Evolutionary conservation across 2,888 invertebrate species (phyloP), one percentile per base, ranked within the genome.

Genomic region (Hirtodrosophila cameraria): DNA sequence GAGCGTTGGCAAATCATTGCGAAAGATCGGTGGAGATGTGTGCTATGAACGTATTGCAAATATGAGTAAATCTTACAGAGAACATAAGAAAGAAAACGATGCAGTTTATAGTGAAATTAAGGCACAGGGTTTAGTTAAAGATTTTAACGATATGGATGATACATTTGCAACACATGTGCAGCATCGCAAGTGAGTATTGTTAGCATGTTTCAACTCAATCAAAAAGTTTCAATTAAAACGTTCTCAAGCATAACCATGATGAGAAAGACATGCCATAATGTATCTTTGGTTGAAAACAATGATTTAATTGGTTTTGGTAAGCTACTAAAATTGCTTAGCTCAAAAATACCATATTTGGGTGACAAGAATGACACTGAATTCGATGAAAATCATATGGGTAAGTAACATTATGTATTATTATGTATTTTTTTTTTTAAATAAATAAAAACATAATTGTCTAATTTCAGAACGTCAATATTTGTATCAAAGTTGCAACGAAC

Each of bases 401-500:
- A 31, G 52, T 35, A n/a, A 2, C n/a, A n/a, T n/a, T n/a, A n/a
- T n/a, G n/a, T n/a, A n/a, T n/a, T n/a, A n/a, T n/a, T n/a, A n/a
- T n/a, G n/a, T n/a, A n/a, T n/a, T n/a, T 1, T 1, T 28, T 1
- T 7, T 9, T 18, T 1, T 1, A 31, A 16, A 20, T 5, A 5
- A 16, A 18, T 20, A 3, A n/a, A 12, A 13, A 2, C 1, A 23
- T 3, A 30, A 11, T 7, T 4, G 2, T 0, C n/a, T 2, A 1
- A 16, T 88, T 90, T 20, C 89, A 94, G 94, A 91, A 88, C 93
- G 95, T 0, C 92, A 94, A 49, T 96, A 96, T 95, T 92, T 92
- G 0, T 95, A 95, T 88, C 96, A 96, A 90, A 94, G 94, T 0
- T 96, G 96, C 88, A 94, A 93, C 35, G 95, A 96, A 90, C 95